Evolutionary conservation across 2,113 vertebrate genomes (phyloP).

Genomic region (Salvator merianae): DNA sequence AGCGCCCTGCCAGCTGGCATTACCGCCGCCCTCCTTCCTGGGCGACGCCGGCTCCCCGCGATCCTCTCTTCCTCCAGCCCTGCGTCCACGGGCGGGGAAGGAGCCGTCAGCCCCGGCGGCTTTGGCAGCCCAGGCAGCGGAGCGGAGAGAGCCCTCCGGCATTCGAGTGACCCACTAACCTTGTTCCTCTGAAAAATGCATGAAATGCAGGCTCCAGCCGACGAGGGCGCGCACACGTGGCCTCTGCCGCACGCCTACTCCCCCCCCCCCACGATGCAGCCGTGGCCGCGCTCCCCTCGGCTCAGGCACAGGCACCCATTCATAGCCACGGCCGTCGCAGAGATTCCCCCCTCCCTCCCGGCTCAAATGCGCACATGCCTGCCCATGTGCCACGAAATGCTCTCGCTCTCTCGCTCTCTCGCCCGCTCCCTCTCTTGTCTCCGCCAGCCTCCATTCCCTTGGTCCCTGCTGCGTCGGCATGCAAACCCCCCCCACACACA

Average conservation of each 20-base stretch:
- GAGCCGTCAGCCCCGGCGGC: background rate
- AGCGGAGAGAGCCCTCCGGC: conserved; percentile 54
- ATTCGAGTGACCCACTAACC: conserved; percentile 67
- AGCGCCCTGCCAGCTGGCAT: background rate
- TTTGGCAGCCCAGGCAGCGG: conserved; percentile 53
- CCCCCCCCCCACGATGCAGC: background rate
- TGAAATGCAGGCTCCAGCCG: conserved; percentile 56
- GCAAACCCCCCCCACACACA: no score
- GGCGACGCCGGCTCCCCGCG: background rate
- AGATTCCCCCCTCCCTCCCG: background rate
- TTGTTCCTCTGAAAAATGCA: conserved; percentile 63
- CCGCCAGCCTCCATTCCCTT: background rate
- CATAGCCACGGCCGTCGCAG: no score
- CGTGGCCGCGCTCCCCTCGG: background rate
- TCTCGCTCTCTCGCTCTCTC: rapidly evolving
- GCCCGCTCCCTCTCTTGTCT: background rate
- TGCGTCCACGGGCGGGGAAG: background rate
- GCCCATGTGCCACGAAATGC: rapidly evolving
- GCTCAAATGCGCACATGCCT: background rate
- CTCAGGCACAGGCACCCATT: background rate
- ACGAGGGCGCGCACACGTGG: background rate
- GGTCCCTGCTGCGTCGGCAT: background rate
- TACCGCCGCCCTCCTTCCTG: background rate
- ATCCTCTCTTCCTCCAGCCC: background rate
- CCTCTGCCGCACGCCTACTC: background rate